Percentiles rank a stretch among this genome's conserved stretches.
phyloP scores from a whole-genome alignment of 2,888 invertebrate species.

The Polietes domitor region DNA sequence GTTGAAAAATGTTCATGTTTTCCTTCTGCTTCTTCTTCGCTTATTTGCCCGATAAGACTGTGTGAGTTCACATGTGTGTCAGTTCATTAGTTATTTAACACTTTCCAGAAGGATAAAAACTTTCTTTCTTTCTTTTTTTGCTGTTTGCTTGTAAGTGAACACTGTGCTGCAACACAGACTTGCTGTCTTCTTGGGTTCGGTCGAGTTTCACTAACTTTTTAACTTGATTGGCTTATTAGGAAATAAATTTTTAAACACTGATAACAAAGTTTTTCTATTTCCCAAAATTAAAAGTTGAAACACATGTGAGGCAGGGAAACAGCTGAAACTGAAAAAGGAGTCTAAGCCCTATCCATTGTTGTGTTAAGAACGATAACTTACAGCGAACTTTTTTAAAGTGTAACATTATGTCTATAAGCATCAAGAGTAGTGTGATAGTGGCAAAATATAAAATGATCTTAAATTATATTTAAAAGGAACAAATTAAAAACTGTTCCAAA shows the following conservation, averaged over 20 bases:
- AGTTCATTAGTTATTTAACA: conserved; percentile 21
- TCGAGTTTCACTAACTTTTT: conserved; percentile 42
- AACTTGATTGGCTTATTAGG: conserved; percentile 56
- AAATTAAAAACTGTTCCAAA: too few species aligned
- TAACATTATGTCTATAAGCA: too few species aligned
- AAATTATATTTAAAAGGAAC: too few species aligned
- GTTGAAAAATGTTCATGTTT: not conserved
- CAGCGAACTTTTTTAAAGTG: too few species aligned
- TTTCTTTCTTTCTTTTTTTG: not conserved
- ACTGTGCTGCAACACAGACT: not conserved
- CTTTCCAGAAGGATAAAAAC: not conserved
- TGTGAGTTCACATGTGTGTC: not conserved
- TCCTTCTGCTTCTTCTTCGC: not conserved
- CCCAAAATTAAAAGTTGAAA: not conserved
- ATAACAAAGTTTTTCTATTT: conserved; percentile 48
- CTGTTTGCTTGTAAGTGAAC: not conserved
- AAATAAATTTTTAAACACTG: conserved; percentile 61
- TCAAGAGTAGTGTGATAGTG: too few species aligned
- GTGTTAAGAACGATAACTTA: not conserved
- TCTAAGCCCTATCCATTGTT: not conserved
- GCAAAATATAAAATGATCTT: too few species aligned
- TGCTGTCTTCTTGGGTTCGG: not conserved
- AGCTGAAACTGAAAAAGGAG: not conserved
- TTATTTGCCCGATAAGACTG: not conserved
- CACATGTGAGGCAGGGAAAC: not conserved